phyloP scores from a whole-genome alignment of 2,888 invertebrate genomes.

The Tenthredo scrophulariae region DNA sequence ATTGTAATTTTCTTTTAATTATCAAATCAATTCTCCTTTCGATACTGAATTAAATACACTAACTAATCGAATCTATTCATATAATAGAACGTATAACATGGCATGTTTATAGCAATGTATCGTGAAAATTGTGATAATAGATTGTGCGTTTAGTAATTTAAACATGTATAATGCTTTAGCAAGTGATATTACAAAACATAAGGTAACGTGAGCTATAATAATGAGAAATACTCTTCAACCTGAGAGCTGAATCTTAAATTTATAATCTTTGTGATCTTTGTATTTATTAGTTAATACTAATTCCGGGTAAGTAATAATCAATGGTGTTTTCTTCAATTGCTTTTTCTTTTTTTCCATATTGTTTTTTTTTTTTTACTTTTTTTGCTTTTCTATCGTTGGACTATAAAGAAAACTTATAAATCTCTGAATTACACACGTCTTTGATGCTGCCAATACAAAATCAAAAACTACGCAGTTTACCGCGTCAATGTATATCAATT shows the following conservation, averaged over 20 bases:
- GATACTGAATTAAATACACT: not conserved
- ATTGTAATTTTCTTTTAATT: not conserved
- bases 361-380: not conserved
- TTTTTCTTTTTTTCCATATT: not conserved
- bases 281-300: not conserved
- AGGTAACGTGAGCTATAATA: slow-evolving; percentile 37
- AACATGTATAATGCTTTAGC: not conserved
- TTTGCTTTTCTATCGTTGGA: not conserved
- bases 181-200: not conserved
- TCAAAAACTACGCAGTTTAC: not conserved
- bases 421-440: not conserved
- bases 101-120: not conserved
- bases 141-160: slow-evolving; percentile 5
- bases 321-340: not conserved
- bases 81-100: not conserved
- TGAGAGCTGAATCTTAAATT: slow-evolving; percentile 28
- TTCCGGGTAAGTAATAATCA: slow-evolving; percentile 14
- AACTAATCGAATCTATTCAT: not conserved
- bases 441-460: not conserved
- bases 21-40: not conserved
- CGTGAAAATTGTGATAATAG: slow-evolving; percentile 6
- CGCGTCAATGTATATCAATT: not conserved
- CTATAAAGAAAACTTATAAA: not conserved
- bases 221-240: slow-evolving; percentile 12
- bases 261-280: slow-evolving; percentile 20